phyloP scores from a whole-genome alignment of 2,888 invertebrate species.

The Scaptomyza caliginosa region DNA sequence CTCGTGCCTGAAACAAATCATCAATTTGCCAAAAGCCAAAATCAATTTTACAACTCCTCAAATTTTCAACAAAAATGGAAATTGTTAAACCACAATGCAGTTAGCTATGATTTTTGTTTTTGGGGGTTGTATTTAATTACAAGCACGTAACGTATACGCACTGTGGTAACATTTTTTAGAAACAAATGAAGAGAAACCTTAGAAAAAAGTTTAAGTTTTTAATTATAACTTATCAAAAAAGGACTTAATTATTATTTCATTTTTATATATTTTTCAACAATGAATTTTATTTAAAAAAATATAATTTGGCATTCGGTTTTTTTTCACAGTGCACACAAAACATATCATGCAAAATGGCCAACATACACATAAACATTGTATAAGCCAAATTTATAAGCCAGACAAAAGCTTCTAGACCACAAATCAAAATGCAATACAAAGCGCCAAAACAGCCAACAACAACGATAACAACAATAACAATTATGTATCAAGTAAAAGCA shows the following conservation, averaged over 20 bases:
- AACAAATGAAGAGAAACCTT: too few species aligned
- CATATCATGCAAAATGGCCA: slow-evolving; percentile 24
- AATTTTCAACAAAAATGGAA: background rate
- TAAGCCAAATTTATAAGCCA: slow-evolving; percentile 73
- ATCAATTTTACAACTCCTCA: slow-evolving; percentile 36
- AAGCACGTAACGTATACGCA: slow-evolving; percentile 35
- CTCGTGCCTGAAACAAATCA: slow-evolving; percentile 52
- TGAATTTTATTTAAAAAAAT: background rate
- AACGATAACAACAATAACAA: slow-evolving; percentile 55
- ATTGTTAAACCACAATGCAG: slow-evolving; percentile 13
- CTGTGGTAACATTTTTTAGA: slow-evolving; percentile 17
- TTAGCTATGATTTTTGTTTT: slow-evolving; percentile 32
- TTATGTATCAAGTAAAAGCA: slow-evolving; percentile 75
- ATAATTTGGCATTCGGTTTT: background rate
- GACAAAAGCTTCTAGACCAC: slow-evolving; percentile 70
- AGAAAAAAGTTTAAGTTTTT: too few species aligned
- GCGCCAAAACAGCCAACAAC: slow-evolving; percentile 52
- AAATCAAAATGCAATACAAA: slow-evolving; percentile 77
- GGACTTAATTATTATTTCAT: too few species aligned
- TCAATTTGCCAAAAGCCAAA: slow-evolving; percentile 39
- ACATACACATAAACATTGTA: slow-evolving; percentile 1
- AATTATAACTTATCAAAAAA: too few species aligned
- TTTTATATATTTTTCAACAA: background rate
- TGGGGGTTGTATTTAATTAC: slow-evolving; percentile 30
- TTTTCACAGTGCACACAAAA: background rate